A percentile compares a stretch with the other conserved stretches of the same genome.
These are phyloP conservation scores for Fringilla coelebs DNA, from an alignment of 2,797 vertebrate genomes.

Conservation along the genomic window DNA sequence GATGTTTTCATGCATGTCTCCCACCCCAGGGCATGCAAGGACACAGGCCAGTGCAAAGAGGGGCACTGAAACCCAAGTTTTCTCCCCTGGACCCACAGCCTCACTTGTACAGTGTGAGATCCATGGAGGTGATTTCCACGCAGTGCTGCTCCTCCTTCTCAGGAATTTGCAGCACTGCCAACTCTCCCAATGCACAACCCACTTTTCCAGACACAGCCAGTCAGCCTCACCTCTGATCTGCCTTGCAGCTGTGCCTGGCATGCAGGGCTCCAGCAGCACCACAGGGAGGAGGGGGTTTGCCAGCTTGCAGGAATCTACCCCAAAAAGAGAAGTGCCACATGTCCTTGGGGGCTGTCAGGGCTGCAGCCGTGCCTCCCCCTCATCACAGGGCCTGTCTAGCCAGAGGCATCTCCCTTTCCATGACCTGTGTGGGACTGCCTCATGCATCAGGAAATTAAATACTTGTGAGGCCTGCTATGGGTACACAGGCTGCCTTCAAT, in stretches of 20 bases:
- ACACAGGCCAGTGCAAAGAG: neutral
- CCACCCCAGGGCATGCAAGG: neutral
- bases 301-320: neutral
- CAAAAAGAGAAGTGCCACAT: neutral
- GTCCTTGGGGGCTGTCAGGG: neutral
- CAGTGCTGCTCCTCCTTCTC: neutral
- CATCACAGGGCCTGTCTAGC: neutral
- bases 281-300: neutral
- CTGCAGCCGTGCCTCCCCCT: neutral
- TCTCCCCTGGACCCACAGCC: neutral
- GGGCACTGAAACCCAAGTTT: neutral
- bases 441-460: conserved; percentile 17
- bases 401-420: conserved; percentile 9
- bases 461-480: neutral
- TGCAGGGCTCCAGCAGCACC: neutral
- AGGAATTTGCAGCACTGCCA: neutral
- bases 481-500: neutral
- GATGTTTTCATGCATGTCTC: neutral
- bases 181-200: neutral
- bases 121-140: neutral
- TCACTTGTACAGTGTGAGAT: neutral
- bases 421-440: neutral
- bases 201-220: neutral
- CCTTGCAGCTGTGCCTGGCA: neutral
- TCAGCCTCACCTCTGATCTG: neutral